Evolutionary conservation across 2,888 invertebrate species (phyloP), one percentile per base, ranked within the genome.

Genomic region (Pammene aurita): DNA sequence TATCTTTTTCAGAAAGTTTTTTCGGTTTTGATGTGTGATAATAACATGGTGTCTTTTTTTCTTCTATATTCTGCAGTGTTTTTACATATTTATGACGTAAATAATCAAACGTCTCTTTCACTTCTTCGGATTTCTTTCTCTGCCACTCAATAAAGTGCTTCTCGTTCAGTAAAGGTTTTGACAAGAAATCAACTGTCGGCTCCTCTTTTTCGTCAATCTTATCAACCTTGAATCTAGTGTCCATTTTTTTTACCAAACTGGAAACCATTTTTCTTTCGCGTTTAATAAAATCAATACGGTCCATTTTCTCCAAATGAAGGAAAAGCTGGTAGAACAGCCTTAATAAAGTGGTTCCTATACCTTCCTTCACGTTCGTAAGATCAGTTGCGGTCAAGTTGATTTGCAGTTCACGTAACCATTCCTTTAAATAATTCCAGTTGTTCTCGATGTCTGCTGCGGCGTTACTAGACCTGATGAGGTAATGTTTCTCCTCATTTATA

Each of bases 251-350:
- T 14, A 92, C 84, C 57, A 92, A 79, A 16, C 57, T 77, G 13
- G 92, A 90, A 4, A 85, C 86, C 83, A 89, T 88, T 80, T 89
- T 85, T 60, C 85, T 80, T 75, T 93, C 93, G 66, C 86, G 80
- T 72, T 93, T 91, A 35, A 94, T 90, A 75, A 94, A 94, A 76
- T 93, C 86, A 13, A 93, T 86, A 56, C 92, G 89, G 75, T 94
- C 93, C 79, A 92, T 94, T 77, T 93, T 93, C 74, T 95, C 94
- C 60, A 95, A 84, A 72, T 91, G 89, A 9, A 95, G 84, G 77
- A 94, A 95, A 5, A 95, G 81, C 80, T 94, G 93, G 81, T 95
- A 95, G 78, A 95, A 94, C 1, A 95, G 77, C 41, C 93, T 89
- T 5, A 94, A 82, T 7, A 94, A 83, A 0, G 93, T 82, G 9